phyloP scores from a whole-genome alignment of 2,113 vertebrate species.

The Erpornis zantholeuca region DNA sequence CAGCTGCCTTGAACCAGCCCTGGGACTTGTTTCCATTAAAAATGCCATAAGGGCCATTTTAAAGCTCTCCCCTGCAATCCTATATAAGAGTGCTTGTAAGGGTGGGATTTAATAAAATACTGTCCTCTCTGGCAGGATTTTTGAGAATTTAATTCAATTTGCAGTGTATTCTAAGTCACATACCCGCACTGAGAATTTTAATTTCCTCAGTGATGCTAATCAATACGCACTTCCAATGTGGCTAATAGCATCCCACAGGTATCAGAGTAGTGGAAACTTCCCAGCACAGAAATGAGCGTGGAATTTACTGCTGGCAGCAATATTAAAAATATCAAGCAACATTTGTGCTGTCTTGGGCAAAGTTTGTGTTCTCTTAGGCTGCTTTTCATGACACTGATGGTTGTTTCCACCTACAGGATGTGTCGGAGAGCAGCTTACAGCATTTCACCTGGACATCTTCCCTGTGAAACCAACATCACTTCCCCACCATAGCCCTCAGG shows the following conservation, averaged over 20 bases:
- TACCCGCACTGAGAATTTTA: not conserved
- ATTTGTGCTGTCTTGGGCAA: not conserved
- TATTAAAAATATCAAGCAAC: not conserved
- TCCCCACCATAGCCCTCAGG: not conserved
- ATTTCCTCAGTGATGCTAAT: not conserved
- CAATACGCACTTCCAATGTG: rapidly evolving
- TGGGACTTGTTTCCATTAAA: not conserved
- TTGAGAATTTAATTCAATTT: not conserved
- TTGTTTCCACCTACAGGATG: not conserved
- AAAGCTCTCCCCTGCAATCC: not conserved
- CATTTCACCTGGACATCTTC: not conserved
- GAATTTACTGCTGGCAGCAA: not conserved
- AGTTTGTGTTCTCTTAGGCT: not conserved
- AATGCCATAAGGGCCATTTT: not conserved
- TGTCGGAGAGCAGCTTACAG: not conserved
- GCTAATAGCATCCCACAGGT: not conserved
- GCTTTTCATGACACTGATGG: not conserved
- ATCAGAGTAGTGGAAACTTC: not conserved
- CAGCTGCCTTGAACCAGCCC: not conserved
- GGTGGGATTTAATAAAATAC: not conserved
- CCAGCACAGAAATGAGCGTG: not conserved
- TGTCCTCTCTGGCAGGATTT: not conserved
- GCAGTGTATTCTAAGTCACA: not conserved
- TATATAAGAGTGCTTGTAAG: not conserved
- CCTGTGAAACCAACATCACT: rapidly evolving